Percentiles rank a stretch among this genome's conserved stretches.
phyloP scores from a whole-genome alignment of 2,113 vertebrate genomes.

The Stomatorhinus ivindoensis region DNA sequence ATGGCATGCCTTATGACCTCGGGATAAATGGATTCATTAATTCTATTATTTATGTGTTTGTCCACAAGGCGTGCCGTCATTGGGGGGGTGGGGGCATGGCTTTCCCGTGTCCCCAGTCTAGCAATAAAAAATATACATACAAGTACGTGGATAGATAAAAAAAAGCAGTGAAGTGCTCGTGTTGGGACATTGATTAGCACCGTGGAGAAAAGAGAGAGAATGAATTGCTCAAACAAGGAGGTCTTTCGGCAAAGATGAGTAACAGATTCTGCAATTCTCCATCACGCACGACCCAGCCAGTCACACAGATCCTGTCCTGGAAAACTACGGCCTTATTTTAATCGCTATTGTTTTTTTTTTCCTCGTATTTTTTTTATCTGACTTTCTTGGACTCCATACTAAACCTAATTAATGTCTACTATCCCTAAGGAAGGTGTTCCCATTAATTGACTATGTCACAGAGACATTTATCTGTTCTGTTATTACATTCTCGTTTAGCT shows the following conservation, averaged over 20 bases:
- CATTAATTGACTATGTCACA: constrained; percentile 17
- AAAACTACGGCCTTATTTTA: background rate
- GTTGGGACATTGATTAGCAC: background rate
- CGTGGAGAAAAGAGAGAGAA: background rate
- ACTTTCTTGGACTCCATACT: constrained; percentile 3
- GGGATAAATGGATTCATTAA: background rate
- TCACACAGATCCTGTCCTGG: background rate
- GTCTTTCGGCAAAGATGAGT: background rate
- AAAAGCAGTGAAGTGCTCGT: background rate
- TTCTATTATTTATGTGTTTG: background rate
- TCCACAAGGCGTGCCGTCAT: background rate
- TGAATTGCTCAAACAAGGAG: background rate
- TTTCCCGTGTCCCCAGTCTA: background rate
- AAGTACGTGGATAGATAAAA: background rate
- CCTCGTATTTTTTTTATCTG: background rate
- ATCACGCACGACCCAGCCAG: background rate
- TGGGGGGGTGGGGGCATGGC: background rate
- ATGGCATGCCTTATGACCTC: background rate
- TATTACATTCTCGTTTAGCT: background rate
- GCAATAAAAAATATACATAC: background rate
- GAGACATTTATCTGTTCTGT: constrained; percentile 11
- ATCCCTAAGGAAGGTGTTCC: constrained; percentile 1
- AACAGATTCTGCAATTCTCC: background rate
- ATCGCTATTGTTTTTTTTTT: constrained; percentile 8
- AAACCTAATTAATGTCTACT: constrained; percentile 16